Conservation (phyloP, 1,140 invertebrate species). For the Telenomus remus region DNA sequence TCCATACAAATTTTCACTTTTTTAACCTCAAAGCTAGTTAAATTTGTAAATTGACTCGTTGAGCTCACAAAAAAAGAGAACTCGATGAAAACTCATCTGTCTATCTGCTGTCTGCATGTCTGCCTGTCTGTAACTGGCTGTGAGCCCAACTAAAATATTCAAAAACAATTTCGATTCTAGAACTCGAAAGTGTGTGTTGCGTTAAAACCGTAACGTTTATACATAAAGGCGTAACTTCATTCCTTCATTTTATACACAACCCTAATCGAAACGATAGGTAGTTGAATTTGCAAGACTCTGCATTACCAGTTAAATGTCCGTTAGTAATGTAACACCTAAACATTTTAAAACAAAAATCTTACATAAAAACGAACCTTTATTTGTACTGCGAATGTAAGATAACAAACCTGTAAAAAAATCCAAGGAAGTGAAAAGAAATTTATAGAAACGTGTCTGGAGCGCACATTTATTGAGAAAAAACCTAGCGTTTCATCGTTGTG, state of each 20-base stretch:
- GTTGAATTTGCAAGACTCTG: constrained; percentile 38
- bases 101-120: constrained; percentile 50
- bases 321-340: constrained; percentile 30
- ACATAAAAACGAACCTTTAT: constrained; percentile 35
- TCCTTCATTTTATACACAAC: constrained; percentile 55
- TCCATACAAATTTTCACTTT: too few species aligned
- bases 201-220: constrained; percentile 53
- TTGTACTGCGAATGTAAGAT: constrained; percentile 47
- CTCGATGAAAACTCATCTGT: constrained; percentile 31
- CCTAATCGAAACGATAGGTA: constrained; percentile 40
- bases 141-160: constrained; percentile 58
- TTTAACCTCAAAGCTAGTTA: too few species aligned
- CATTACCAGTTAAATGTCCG: constrained; percentile 43
- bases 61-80: constrained; percentile 22
- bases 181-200: constrained; percentile 49
- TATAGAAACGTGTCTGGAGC: constrained; percentile 41
- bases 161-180: constrained; percentile 50
- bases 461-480: constrained; percentile 44
- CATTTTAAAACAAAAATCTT: constrained; percentile 32
- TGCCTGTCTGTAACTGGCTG: constrained; percentile 60
- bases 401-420: constrained; percentile 44
- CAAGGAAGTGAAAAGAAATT: constrained; percentile 35
- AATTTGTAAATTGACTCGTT: constrained; percentile 7
- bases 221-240: constrained; percentile 51
- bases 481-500: constrained; percentile 71